Evolutionary conservation across 2,113 vertebrate genomes (phyloP).

Genomic region (Prochilodus magdalenae): DNA sequence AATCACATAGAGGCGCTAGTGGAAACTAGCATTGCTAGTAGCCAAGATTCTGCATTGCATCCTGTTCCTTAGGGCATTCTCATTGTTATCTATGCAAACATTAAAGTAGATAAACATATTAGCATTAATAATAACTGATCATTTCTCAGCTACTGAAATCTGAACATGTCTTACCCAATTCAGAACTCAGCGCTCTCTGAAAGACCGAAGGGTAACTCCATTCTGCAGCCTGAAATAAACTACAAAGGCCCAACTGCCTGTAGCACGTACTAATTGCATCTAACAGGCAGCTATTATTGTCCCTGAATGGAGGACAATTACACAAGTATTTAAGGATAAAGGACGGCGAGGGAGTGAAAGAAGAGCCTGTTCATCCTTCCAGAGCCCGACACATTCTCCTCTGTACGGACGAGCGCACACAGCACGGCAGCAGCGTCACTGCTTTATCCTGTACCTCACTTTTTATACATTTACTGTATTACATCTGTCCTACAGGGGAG

Average conservation of each 20-base stretch:
- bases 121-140: too few species aligned
- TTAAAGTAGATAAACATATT: too few species aligned
- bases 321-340: background rate
- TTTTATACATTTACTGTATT: too few species aligned
- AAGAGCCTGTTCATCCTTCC: background rate
- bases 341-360: background rate
- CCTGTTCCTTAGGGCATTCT: too few species aligned
- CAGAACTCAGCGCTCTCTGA: background rate
- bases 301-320: background rate
- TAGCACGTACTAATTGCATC: background rate
- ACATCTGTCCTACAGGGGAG: too few species aligned
- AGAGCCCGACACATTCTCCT: too few species aligned
- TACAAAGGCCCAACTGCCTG: background rate
- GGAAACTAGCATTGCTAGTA: too few species aligned
- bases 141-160: too few species aligned
- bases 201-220: background rate
- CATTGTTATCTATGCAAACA: too few species aligned
- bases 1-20: too few species aligned
- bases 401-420: background rate
- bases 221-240: background rate
- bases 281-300: constrained; percentile 1
- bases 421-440: background rate
- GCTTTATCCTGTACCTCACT: background rate
- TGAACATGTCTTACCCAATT: background rate
- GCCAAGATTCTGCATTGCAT: too few species aligned